Conservation (phyloP, 2,113 vertebrate species). For the Muntiacus reevesi region DNA sequence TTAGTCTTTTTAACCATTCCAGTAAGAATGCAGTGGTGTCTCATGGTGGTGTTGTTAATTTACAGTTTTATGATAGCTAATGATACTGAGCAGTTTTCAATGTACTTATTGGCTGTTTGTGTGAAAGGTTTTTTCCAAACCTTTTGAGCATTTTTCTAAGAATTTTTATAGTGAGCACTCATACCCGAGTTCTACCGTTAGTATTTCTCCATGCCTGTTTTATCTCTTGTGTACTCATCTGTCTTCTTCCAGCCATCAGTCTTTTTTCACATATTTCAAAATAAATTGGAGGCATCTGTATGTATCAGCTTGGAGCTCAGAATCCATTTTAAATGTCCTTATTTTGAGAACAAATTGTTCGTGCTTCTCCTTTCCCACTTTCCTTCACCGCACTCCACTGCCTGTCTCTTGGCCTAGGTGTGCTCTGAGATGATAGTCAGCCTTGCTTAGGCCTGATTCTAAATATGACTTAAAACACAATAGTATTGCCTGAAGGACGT, state of each 20-base stretch:
- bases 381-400: not conserved
- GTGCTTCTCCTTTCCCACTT: not conserved
- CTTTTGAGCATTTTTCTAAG: not conserved
- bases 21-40: not conserved
- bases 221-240: not conserved
- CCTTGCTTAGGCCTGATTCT: not conserved
- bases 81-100: not conserved
- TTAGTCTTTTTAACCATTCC: not conserved
- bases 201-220: not conserved
- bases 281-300: not conserved
- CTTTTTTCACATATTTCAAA: not conserved
- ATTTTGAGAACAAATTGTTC: not conserved
- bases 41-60: not conserved
- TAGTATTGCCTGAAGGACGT: not conserved
- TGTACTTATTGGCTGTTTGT: not conserved
- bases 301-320: not conserved
- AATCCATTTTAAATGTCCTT: not conserved
- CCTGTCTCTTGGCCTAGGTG: not conserved
- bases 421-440: not conserved
- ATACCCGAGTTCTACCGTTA: not conserved
- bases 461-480: not conserved
- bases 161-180: not conserved
- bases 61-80: not conserved
- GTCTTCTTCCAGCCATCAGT: not conserved
- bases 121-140: not conserved